Evolutionary conservation across 2,113 vertebrate species (phyloP).

Genomic region (Apus apus): DNA sequence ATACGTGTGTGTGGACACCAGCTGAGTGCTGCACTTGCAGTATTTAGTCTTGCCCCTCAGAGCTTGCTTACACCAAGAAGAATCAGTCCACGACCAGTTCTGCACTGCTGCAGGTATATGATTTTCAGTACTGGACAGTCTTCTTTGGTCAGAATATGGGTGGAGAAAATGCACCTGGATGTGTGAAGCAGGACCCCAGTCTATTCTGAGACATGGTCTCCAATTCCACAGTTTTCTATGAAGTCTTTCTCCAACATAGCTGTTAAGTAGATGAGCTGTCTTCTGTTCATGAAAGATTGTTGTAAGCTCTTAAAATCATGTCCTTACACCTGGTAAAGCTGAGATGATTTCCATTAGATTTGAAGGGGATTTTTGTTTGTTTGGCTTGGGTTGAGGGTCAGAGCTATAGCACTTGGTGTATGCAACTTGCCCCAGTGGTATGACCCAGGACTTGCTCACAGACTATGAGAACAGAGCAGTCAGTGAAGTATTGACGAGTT

Average conservation of each 20-base stretch:
- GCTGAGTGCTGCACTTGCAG: background rate
- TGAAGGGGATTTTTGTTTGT: background rate
- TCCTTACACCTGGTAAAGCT: background rate
- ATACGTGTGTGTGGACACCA: background rate
- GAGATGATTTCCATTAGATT: background rate
- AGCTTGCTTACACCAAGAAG: background rate
- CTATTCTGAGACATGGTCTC: fast-evolving
- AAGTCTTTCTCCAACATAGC: background rate
- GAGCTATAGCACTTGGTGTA: background rate
- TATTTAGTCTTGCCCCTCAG: background rate
- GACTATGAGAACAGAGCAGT: background rate
- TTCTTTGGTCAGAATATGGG: background rate
- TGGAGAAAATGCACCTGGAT: background rate
- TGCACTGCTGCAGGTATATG: background rate
- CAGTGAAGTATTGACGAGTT: too few relatives aligned
- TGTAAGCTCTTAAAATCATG: background rate
- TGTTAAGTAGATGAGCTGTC: background rate
- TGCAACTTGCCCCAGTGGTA: background rate
- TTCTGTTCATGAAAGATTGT: background rate
- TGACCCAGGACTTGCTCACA: background rate
- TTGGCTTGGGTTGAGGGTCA: background rate
- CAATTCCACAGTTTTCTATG: background rate
- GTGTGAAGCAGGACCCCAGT: background rate
- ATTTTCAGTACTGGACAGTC: background rate
- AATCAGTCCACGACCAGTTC: background rate